Evolutionary conservation across 2,888 invertebrate species (phyloP).

Genomic region (Megaustenia siamemsis): DNA sequence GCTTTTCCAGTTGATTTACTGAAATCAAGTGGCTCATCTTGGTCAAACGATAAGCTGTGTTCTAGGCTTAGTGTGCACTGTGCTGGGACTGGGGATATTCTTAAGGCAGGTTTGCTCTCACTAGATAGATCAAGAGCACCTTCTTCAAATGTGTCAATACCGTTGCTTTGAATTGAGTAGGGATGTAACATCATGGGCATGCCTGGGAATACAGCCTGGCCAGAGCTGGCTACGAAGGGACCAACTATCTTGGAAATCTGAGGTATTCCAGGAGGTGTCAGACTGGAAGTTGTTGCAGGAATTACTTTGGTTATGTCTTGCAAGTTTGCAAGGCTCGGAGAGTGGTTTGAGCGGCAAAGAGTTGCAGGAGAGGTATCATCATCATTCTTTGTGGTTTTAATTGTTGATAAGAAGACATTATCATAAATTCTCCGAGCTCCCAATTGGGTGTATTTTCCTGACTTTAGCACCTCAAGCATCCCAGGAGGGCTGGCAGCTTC

Average conservation of each 20-base stretch:
- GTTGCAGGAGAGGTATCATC: not conserved
- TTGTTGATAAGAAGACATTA: slow-evolving; percentile 50
- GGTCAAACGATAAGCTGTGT: slow-evolving; percentile 33
- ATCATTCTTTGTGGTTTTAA: slow-evolving; percentile 30
- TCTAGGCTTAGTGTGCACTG: not conserved
- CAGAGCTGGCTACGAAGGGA: slow-evolving; percentile 69
- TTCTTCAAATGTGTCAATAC: slow-evolving; percentile 30
- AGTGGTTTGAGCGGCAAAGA: not conserved
- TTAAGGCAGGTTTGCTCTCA: not conserved
- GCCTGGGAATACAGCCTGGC: slow-evolving; percentile 57
- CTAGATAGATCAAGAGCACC: slow-evolving; percentile 33
- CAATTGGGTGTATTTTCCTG: slow-evolving; percentile 57
- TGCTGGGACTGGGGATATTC: not conserved
- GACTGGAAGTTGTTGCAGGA: not conserved
- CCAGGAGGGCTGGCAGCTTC: slow-evolving; percentile 67
- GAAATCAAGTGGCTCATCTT: slow-evolving; percentile 61
- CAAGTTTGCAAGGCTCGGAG: slow-evolving; percentile 41
- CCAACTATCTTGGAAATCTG: slow-evolving; percentile 66
- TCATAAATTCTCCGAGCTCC: slow-evolving; percentile 55
- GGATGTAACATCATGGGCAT: slow-evolving; percentile 17
- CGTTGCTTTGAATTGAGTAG: slow-evolving; percentile 3
- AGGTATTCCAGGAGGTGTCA: not conserved
- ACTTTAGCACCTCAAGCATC: slow-evolving; percentile 58
- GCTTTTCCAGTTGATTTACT: slow-evolving; percentile 55
- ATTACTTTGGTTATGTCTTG: not conserved